These are phyloP conservation scores for Tragelaphus imberbis DNA, from an alignment of 2,113 vertebrate genomes.

Conservation along the genomic window DNA sequence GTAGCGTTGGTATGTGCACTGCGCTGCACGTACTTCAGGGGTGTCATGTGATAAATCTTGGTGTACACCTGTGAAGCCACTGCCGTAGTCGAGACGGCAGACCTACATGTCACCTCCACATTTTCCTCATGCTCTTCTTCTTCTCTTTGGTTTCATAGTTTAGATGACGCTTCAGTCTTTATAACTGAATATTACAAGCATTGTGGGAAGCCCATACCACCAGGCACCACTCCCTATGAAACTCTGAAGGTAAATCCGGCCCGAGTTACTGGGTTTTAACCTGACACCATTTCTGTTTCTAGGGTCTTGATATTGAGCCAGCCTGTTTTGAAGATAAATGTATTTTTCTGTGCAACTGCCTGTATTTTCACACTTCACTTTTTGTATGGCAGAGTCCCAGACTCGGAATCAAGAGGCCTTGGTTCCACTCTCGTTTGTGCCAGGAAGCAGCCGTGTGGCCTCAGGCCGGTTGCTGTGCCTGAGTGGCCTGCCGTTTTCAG, in stretches of 20 bases:
- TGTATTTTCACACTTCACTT: background rate
- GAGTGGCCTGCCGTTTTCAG: background rate
- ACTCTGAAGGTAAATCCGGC: constrained; percentile 82
- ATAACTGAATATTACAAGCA: constrained; percentile 82
- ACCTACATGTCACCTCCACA: fast-evolving
- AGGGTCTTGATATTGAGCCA: background rate
- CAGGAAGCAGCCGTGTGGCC: background rate
- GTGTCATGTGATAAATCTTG: background rate
- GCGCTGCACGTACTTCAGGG: background rate
- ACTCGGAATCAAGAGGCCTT: background rate
- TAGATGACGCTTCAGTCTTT: constrained; percentile 84
- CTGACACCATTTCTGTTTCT: background rate
- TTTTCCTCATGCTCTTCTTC: background rate
- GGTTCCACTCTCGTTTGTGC: background rate
- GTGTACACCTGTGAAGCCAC: background rate
- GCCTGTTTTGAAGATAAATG: background rate
- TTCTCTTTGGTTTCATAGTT: constrained; percentile 73
- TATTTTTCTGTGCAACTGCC: background rate
- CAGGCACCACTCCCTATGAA: constrained; percentile 62
- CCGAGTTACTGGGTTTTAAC: background rate
- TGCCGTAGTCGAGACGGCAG: background rate
- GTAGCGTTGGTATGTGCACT: background rate
- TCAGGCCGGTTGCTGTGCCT: fast-evolving
- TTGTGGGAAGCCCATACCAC: constrained; percentile 69
- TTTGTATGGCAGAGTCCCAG: background rate